Evolutionary conservation across 1,140 invertebrate genomes (phyloP).

Genomic region (Ostrea edulis): DNA sequence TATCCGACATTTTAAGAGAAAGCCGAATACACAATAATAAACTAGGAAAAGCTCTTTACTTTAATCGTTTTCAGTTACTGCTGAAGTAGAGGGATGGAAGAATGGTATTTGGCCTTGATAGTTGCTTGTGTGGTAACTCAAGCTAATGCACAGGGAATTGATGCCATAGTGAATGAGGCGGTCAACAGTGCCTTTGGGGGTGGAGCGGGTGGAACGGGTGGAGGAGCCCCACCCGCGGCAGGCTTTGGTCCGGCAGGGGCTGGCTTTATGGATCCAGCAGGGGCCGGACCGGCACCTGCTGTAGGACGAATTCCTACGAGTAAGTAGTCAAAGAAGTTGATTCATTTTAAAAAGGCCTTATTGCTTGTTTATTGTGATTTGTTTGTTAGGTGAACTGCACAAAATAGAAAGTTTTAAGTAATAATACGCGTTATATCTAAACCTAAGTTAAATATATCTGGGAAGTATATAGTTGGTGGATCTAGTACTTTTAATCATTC

Average conservation of each 20-base stretch:
- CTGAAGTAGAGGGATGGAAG: not conserved
- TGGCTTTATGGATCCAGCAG: not conserved
- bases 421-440: too few species aligned
- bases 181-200: not conserved
- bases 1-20: too few species aligned
- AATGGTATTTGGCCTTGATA: not conserved
- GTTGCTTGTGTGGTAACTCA: not conserved
- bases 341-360: too few species aligned
- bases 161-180: not conserved
- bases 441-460: too few species aligned
- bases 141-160: not conserved
- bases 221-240: not conserved
- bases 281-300: not conserved
- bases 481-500: too few species aligned
- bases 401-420: too few species aligned
- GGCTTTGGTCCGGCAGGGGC: not conserved
- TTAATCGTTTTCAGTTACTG: not conserved
- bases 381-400: too few species aligned
- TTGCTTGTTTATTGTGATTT: too few species aligned
- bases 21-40: too few species aligned
- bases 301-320: not conserved
- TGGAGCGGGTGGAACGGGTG: not conserved
- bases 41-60: too few species aligned
- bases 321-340: not conserved
- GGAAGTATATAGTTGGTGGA: too few species aligned